Percentiles rank a stretch among this genome's conserved stretches.
Conservation (phyloP, 2,113 vertebrate genomes). For the Theristicus caerulescens region DNA sequence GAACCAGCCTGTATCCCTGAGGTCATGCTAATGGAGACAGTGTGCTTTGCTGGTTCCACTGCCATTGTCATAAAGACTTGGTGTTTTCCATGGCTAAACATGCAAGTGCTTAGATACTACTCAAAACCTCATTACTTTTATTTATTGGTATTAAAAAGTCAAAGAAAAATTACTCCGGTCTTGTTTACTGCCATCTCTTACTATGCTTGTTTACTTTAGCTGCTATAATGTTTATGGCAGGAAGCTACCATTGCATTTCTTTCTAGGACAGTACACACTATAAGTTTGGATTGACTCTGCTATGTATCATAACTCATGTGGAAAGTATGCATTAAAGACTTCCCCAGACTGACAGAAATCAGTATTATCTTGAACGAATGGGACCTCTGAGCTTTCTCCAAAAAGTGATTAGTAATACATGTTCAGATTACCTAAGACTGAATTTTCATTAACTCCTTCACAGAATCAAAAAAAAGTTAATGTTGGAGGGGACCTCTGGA, state of each 20-base stretch:
- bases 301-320: not conserved
- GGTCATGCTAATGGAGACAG: not conserved
- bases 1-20: not conserved
- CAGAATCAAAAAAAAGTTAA: not conserved
- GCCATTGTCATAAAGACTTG: not conserved
- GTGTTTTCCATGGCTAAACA: not conserved
- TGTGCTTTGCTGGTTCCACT: not conserved
- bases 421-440: not conserved
- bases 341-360: not conserved
- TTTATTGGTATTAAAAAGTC: constrained; percentile 9
- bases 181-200: not conserved
- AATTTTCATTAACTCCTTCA: not conserved
- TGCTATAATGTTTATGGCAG: not conserved
- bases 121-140: constrained; percentile 12
- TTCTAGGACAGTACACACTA: not conserved
- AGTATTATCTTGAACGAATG: not conserved
- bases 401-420: not conserved
- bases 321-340: not conserved
- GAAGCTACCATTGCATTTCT: not conserved
- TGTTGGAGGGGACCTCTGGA: not conserved
- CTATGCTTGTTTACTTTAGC: not conserved
- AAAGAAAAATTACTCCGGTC: constrained; percentile 11
- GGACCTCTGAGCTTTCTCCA: not conserved
- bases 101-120: not conserved
- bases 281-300: not conserved